Percentiles rank a stretch among this genome's conserved stretches.
Evolutionary conservation across 2,113 vertebrate species (phyloP).

Genomic region (Eolophus roseicapilla): DNA sequence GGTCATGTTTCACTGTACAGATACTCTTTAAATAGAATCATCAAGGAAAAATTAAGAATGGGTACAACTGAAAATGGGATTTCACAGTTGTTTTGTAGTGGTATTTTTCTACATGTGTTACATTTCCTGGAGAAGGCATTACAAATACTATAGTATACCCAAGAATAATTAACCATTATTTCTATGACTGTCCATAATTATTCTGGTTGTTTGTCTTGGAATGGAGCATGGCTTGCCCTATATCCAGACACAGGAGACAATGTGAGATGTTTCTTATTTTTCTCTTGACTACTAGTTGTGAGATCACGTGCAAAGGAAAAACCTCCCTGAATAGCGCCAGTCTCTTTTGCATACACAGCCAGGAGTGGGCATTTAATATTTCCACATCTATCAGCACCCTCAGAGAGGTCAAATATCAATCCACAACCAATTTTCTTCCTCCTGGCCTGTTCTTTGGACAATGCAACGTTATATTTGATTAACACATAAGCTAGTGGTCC

Average conservation of each 20-base stretch:
- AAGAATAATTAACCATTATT: neutral
- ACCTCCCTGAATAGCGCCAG: neutral
- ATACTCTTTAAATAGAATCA: neutral
- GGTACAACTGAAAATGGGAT: neutral
- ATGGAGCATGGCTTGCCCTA: neutral
- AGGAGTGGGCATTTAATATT: neutral
- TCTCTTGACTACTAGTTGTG: neutral
- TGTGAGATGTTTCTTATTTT: neutral
- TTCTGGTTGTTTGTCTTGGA: neutral
- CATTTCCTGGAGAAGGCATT: neutral
- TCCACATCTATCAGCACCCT: neutral
- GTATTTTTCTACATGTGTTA: neutral
- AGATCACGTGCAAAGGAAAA: neutral
- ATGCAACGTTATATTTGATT: neutral
- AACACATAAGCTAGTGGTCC: accelerated
- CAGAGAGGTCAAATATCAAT: neutral
- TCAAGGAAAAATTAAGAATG: neutral
- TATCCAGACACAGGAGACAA: neutral
- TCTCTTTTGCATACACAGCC: neutral
- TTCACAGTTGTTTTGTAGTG: neutral
- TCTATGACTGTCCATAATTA: neutral
- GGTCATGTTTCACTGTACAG: neutral
- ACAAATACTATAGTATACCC: neutral
- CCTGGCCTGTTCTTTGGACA: neutral
- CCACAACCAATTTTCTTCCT: neutral